These are phyloP conservation scores for Physocephala rufipes DNA, from an alignment of 2,888 invertebrate species.

Conservation along the genomic window DNA sequence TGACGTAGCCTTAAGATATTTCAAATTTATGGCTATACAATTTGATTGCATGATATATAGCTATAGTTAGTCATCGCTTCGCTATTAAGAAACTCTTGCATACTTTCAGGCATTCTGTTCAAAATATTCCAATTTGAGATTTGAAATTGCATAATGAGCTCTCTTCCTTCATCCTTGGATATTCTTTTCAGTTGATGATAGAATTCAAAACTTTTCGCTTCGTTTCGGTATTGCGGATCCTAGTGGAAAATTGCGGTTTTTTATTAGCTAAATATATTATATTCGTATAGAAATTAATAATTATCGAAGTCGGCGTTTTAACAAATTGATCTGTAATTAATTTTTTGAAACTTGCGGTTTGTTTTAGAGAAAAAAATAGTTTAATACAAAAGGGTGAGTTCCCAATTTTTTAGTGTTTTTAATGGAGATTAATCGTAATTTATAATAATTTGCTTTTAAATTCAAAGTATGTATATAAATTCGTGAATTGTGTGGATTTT, in stretches of 20 bases:
- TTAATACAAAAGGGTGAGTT: background rate
- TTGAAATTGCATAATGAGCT: background rate
- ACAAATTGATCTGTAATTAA: too few species aligned
- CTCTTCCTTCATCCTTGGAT: background rate
- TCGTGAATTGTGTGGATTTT: too few species aligned
- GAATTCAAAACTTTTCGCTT: slow-evolving; percentile 21
- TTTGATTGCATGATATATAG: too few species aligned
- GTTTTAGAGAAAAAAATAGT: background rate
- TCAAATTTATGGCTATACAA: too few species aligned
- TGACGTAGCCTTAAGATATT: too few species aligned
- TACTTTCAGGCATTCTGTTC: background rate
- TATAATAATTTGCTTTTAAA: too few species aligned
- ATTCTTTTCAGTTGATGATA: slow-evolving; percentile 19
- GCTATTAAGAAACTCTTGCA: slow-evolving; percentile 10
- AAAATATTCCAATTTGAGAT: background rate
- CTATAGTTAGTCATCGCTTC: too few species aligned
- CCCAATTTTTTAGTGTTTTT: background rate
- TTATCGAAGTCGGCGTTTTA: too few species aligned
- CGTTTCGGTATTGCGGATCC: background rate
- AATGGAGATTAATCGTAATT: background rate
- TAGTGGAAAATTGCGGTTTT: background rate
- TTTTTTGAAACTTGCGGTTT: background rate
- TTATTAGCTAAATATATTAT: background rate
- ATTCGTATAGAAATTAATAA: slow-evolving; percentile 6
- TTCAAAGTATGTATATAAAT: too few species aligned